Base-by-base conservation (phyloP, 2,113 vertebrate species). In the Kryptolebias marmoratus region DNA sequence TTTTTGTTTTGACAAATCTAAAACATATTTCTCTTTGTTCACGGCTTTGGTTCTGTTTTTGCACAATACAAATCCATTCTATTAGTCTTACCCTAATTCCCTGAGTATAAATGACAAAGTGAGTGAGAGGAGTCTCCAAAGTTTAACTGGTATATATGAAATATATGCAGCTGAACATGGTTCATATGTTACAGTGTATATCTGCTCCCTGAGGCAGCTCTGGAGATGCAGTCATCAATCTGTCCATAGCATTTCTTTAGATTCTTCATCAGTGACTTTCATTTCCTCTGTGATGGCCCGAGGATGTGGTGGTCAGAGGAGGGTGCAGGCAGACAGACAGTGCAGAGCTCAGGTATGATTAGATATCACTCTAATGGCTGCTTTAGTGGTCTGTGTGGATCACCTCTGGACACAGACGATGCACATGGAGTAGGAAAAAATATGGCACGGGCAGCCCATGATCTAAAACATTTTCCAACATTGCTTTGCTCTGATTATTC, bases 241-340 rank as follows among this genome's bases (percentile, higher is more conserved):
- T 63, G 71, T 80, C 73, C 58, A 68, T 64, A 81, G 62, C 57
- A 57, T 85, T 71, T 68, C 68, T 71, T 76, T 73, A 77, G 75
- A 87, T 83, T 86, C 64, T 87, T 81, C 77, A 82, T 85, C 81
- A 78, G 68, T 77, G 82, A 84, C 67, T 89, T 87, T 87, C 84
- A 88, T 91, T 92, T 88, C 68, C 58, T 85, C 52, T 72, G 22
- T 77, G 64, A 87, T 86, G 74, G 85, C 89, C 77, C 52, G 57
- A 84, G 84, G 90, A 80, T 44, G 65, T 55, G 68, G 71, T 67
- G 68, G 65, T 62, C 58, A 45, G 64, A 63, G 31, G 64, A 79
- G 45, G 71, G 71, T 71, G 65, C 47, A 16, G 67, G 66, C 50
- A 70, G 63, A 61, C 50, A 70, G 59, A 61, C 80, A 60, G 47